These are phyloP conservation scores for Limnephilus lunatus DNA, from an alignment of 2,888 invertebrate genomes.

Conservation along the genomic window DNA sequence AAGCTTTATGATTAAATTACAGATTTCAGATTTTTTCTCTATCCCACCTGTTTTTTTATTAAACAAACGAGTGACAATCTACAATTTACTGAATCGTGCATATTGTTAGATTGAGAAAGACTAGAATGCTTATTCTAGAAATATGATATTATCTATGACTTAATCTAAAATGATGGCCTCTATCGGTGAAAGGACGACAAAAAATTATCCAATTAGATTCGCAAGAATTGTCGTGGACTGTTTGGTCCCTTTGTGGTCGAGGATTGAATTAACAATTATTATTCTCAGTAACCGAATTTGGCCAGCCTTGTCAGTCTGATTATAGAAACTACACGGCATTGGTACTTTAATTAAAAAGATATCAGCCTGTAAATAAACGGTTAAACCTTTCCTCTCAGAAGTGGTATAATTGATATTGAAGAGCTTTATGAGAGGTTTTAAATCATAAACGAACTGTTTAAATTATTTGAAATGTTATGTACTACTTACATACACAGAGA, in stretches of 20 bases:
- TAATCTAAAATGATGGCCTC: constrained; percentile 25
- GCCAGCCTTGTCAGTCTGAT: background rate
- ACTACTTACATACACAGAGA: background rate
- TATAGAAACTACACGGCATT: constrained; percentile 26
- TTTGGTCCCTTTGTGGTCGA: constrained; percentile 12
- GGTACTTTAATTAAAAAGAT: constrained; percentile 7
- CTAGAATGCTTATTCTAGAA: background rate
- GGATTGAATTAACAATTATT: constrained; percentile 5
- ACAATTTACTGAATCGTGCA: background rate
- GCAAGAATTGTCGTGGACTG: background rate
- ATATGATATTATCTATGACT: background rate
- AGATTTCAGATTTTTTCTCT: too few species aligned
- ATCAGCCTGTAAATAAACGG: background rate
- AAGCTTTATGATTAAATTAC: too few species aligned
- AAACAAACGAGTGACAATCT: background rate
- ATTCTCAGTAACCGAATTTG: background rate
- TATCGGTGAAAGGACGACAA: background rate
- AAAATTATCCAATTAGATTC: constrained; percentile 17
- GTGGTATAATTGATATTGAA: background rate
- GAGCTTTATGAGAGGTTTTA: background rate
- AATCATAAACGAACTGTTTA: background rate
- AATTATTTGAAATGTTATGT: background rate
- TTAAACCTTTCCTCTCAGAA: background rate
- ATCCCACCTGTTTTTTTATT: background rate
- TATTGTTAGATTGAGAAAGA: background rate